Conservation (phyloP, 2,113 vertebrate species). For the Holacanthus passer region DNA sequence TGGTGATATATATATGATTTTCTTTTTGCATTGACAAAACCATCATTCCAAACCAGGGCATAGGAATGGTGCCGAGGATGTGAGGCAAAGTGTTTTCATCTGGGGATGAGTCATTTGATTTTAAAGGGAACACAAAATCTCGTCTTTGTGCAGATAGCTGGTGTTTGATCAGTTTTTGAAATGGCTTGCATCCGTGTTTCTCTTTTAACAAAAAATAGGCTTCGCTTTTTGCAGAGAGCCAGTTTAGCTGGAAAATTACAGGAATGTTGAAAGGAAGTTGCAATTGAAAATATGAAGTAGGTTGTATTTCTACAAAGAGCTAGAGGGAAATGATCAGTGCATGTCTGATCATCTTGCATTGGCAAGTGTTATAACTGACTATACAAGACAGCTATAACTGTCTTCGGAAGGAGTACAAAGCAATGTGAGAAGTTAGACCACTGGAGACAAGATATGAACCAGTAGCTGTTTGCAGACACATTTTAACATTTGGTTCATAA, state of each 20-base stretch:
- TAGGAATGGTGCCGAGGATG: conserved; percentile 7
- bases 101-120: conserved; percentile 11
- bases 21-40: neutral
- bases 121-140: conserved; percentile 17
- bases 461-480: no score
- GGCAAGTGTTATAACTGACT: neutral
- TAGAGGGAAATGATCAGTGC: neutral
- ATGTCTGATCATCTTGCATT: conserved; percentile 15
- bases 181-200: neutral
- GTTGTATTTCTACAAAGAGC: neutral
- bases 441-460: no score
- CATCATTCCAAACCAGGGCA: conserved; percentile 16
- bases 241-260: conserved; percentile 19
- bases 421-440: no score
- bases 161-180: conserved; percentile 9
- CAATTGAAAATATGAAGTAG: neutral
- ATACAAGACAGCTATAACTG: no score
- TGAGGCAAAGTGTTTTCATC: conserved; percentile 27
- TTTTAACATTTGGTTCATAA: no score
- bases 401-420: neutral
- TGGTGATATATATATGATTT: no score
- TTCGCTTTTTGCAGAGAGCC: neutral
- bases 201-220: neutral
- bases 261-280: neutral
- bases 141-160: neutral